These are phyloP conservation scores for Taphrorychus bicolor DNA, from an alignment of 2,888 invertebrate genomes.

Conservation along the genomic window DNA sequence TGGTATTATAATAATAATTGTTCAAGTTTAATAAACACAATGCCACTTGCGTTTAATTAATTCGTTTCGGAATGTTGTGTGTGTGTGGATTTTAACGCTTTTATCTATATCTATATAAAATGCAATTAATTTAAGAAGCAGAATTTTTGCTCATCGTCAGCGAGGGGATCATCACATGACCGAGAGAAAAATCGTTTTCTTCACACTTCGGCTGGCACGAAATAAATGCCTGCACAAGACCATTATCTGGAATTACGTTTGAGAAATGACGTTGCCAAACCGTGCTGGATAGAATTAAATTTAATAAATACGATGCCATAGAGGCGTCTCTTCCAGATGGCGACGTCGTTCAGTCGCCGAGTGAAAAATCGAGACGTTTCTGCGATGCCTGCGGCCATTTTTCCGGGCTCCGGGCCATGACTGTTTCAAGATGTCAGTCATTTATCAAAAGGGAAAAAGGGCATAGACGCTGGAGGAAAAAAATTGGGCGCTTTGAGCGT, in stretches of 20 bases:
- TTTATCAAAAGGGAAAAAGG: slow-evolving; percentile 14
- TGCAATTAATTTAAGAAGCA: no score
- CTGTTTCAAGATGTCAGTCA: slow-evolving; percentile 40
- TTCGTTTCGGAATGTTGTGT: not conserved
- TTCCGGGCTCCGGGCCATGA: slow-evolving; percentile 38
- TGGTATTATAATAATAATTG: not conserved
- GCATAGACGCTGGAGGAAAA: slow-evolving; percentile 1
- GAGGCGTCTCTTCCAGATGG: slow-evolving; percentile 35
- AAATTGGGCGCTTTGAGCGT: no score
- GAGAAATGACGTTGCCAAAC: slow-evolving; percentile 34
- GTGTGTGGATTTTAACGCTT: no score
- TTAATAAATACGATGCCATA: slow-evolving; percentile 35
- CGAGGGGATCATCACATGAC: not conserved
- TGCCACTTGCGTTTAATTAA: not conserved
- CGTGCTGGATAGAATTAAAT: slow-evolving; percentile 32
- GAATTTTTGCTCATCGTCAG: no score
- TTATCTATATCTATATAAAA: no score
- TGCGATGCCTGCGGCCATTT: slow-evolving; percentile 37
- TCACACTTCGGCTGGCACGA: not conserved
- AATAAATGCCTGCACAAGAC: slow-evolving; percentile 5
- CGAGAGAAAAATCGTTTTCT: not conserved
- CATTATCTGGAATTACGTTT: slow-evolving; percentile 25
- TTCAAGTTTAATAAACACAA: not conserved
- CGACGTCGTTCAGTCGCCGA: slow-evolving; percentile 30
- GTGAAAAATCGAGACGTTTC: slow-evolving; percentile 30